Conservation (phyloP, 2,113 vertebrate genomes). For the Rhadina sibilatrix region DNA sequence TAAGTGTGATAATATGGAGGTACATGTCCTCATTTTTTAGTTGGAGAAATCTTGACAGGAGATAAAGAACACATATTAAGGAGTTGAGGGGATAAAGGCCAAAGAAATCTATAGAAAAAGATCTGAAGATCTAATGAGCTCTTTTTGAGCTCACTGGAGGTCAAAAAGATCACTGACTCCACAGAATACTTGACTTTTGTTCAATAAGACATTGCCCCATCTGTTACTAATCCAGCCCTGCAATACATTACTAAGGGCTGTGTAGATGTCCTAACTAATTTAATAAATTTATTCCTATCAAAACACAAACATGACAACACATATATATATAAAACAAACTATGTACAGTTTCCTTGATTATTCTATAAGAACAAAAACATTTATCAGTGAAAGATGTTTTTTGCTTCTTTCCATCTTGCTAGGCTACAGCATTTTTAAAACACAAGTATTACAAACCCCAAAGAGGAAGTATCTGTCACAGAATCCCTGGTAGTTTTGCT, state of each 20-base stretch:
- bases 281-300: neutral
- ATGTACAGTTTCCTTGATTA: neutral
- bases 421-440: neutral
- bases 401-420: neutral
- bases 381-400: neutral
- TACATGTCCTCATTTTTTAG: rapidly evolving
- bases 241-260: neutral
- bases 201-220: neutral
- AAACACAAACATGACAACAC: neutral
- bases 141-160: neutral
- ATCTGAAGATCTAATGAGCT: neutral
- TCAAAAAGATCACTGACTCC: neutral
- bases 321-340: neutral
- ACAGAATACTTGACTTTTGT: neutral
- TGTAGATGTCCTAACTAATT: neutral
- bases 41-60: neutral
- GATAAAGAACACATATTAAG: neutral
- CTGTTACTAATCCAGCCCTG: neutral
- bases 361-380: neutral
- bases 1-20: neutral
- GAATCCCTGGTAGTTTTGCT: neutral
- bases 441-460: neutral
- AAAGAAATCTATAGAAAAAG: neutral
- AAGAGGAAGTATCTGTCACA: neutral
- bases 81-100: neutral